phyloP scores from a whole-genome alignment of 1,140 invertebrate species.

The Eurytemora carolleeae region DNA sequence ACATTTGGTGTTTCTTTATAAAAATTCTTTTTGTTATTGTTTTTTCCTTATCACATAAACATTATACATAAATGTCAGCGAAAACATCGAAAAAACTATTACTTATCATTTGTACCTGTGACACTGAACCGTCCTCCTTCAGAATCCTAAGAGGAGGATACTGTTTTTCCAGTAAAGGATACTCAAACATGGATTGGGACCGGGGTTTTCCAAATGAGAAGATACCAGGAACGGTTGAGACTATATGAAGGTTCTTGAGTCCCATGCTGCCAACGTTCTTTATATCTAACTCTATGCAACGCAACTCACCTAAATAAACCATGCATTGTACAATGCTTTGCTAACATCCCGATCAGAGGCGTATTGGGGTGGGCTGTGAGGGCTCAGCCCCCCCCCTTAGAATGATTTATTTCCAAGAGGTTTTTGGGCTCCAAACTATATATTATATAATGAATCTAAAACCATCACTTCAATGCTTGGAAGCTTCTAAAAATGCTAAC shows the following conservation, averaged over 20 bases:
- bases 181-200: not conserved
- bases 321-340: not conserved
- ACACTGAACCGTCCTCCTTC: not conserved
- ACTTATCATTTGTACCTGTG: not conserved
- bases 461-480: too few species aligned
- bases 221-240: not conserved
- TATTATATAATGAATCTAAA: not conserved
- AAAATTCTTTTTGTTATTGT: too few species aligned
- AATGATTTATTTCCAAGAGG: not conserved
- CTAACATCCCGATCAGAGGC: too few species aligned
- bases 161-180: not conserved
- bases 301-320: not conserved
- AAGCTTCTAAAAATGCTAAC: too few species aligned
- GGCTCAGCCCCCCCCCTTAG: too few species aligned
- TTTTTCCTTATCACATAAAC: too few species aligned
- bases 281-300: not conserved
- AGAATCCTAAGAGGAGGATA: not conserved
- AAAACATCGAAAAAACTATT: not conserved
- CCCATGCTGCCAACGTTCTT: not conserved
- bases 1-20: too few species aligned
- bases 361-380: too few species aligned
- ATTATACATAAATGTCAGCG: not conserved
- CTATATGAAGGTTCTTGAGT: not conserved
- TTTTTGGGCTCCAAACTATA: not conserved
- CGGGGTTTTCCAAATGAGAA: not conserved